Conservation (phyloP, 2,797 vertebrate genomes). For the Liparis tanakae region DNA sequence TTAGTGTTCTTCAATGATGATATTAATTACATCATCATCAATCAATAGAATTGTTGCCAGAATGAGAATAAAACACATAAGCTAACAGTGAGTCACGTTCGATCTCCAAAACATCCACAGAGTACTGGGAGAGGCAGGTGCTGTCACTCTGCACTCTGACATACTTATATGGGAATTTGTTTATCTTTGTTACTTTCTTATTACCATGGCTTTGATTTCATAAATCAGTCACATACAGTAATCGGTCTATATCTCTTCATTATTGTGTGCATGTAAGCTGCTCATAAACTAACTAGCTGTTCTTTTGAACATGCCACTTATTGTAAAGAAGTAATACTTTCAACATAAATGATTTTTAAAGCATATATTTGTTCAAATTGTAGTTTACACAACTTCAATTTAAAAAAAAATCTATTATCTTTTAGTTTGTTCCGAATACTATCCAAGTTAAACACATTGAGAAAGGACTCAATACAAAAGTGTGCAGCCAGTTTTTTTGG, state of each 20-base stretch:
- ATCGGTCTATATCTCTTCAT: not conserved
- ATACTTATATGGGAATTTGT: not conserved
- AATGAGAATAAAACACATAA: too few relatives aligned
- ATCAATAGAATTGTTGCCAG: not conserved
- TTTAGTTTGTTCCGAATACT: not conserved
- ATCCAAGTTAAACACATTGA: not conserved
- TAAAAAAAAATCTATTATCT: not conserved
- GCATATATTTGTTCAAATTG: too few relatives aligned
- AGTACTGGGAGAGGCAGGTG: not conserved
- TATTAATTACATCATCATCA: not conserved
- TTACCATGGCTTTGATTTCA: not conserved
- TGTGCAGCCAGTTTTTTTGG: not conserved
- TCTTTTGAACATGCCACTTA: not conserved
- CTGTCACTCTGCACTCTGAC: not conserved
- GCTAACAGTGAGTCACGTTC: not conserved
- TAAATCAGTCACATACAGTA: not conserved
- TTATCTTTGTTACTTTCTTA: slow-evolving; percentile 1
- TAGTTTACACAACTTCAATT: not conserved
- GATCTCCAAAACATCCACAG: slow-evolving; percentile 35
- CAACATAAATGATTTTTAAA: not conserved
- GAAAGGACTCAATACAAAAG: not conserved
- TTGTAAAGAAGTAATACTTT: not conserved
- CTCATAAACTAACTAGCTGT: not conserved
- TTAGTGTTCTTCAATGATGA: too few relatives aligned
- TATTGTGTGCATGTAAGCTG: not conserved